Base-by-base conservation (phyloP, 2,113 vertebrate genomes). In the Bubo scandiacus region DNA sequence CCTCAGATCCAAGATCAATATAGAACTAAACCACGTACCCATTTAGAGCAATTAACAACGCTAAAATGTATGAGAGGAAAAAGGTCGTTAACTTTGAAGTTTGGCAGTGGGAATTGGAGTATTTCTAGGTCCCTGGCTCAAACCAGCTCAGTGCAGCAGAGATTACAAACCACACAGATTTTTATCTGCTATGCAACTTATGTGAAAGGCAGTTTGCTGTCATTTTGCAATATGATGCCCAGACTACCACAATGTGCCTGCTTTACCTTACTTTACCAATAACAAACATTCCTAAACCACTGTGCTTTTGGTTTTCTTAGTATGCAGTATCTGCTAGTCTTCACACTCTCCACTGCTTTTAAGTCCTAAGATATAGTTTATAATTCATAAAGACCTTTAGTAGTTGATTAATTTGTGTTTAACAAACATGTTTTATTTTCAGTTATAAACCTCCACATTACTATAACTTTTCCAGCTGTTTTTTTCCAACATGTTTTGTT, bases 401-500 rank as follows among this genome's bases (percentile, higher is more conserved):
- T 2, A 84, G 32, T 26, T 15, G 1, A 47, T 45, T 74, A n/a
- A 74, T 81, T 81, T 54, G n/a, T 4, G 5, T 72, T 88, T 49
- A 74, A 45, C 34, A 54, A 71, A 32, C 15, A 38, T 3, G 10
- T 29, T 63, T 3, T 6, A 19, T 59, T 86, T 63, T 62, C 58
- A 82, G 18, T 65, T 75, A 62, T 2, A 91, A 63, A 59, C 5
- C 18, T 84, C 32, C 12, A 52, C 10, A 22, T 36, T 34, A 52
- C 21, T 40, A 0, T 15, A 72, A n/a, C 7, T 75, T 89, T 57
- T 72, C 30, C 26, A 52, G 19, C 18, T 26, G 12, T 6, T 61
- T 79, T 62, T 59, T 68, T 26, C 68, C 65, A 67, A 26, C 2
- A 8, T 34, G 58, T 15, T 70, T 63, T 85, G 77, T 98, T 98